These are phyloP conservation scores for Helicoverpa armigera DNA, from an alignment of 1,140 invertebrate species.

Conservation along the genomic window DNA sequence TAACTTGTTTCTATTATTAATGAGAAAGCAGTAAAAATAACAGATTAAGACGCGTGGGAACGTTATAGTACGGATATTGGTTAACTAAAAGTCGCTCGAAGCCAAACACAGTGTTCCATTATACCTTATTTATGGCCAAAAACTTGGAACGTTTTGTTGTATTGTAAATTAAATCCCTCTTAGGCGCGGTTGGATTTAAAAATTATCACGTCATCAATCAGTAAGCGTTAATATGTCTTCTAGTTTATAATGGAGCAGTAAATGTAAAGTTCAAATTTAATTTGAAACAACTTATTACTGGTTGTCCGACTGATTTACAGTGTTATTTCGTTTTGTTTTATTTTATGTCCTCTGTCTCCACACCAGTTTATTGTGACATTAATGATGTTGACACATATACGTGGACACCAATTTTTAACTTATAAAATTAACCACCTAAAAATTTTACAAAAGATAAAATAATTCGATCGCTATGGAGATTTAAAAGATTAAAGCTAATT, in stretches of 20 bases:
- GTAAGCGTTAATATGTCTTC: conserved; percentile 9
- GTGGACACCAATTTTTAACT: no score
- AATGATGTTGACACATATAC: no score
- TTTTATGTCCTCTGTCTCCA: no score
- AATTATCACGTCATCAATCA: conserved; percentile 50
- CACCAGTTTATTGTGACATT: no score
- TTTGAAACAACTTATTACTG: not conserved
- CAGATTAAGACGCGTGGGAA: conserved; percentile 49
- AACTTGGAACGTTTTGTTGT: conserved; percentile 45
- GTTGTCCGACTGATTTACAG: not conserved
- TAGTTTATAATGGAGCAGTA: conserved; percentile 20
- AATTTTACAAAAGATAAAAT: no score
- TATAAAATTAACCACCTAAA: no score
- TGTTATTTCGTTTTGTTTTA: no score
- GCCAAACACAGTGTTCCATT: conserved; percentile 62
- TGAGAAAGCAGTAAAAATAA: conserved; percentile 50
- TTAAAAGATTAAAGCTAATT: not conserved
- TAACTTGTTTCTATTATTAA: conserved; percentile 49
- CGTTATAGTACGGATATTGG: conserved; percentile 54
- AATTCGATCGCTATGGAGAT: not conserved
- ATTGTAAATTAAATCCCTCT: conserved; percentile 53
- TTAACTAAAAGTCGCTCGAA: conserved; percentile 56
- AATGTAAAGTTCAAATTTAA: conserved; percentile 24
- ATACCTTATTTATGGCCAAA: conserved; percentile 60
- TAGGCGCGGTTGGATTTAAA: conserved; percentile 46